Conservation (phyloP, 2,888 invertebrate species). For the Tiliacea aurago region DNA sequence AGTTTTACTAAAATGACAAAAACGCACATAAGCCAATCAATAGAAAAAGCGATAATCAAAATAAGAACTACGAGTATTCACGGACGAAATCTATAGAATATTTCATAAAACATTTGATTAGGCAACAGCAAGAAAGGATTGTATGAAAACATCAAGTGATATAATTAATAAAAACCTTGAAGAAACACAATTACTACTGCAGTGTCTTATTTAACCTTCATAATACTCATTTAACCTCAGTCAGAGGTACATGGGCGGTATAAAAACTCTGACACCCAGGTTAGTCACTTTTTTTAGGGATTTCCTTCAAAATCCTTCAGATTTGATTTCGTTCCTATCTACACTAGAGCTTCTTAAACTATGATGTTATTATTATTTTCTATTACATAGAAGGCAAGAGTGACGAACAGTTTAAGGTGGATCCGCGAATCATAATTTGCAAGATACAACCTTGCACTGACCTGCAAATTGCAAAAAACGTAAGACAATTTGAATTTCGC, state of each 20-base stretch:
- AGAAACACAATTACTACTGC: conserved; percentile 1
- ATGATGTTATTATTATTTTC: conserved; percentile 12
- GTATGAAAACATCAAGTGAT: background rate
- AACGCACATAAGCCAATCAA: background rate
- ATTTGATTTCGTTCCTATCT: conserved; percentile 3
- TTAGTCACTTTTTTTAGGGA: too few species aligned
- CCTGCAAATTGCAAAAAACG: too few species aligned
- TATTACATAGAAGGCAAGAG: conserved; percentile 42
- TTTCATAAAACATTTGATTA: background rate
- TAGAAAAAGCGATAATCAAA: background rate
- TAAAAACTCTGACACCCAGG: too few species aligned
- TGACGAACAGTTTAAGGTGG: background rate
- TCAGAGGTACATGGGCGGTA: too few species aligned
- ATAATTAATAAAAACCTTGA: conserved; percentile 4
- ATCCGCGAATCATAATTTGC: too few species aligned
- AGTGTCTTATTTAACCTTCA: background rate
- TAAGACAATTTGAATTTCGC: too few species aligned
- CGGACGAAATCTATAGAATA: conserved; percentile 11
- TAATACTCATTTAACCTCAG: background rate
- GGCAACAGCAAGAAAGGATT: background rate
- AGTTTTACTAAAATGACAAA: background rate
- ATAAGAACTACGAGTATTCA: conserved; percentile 13
- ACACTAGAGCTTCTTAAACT: conserved; percentile 13
- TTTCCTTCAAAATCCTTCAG: background rate
- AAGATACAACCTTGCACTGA: too few species aligned